A percentile compares a stretch with the other conserved stretches of the same genome.
These are phyloP conservation scores for Cotesia congregata DNA, from an alignment of 2,888 invertebrate genomes.

Conservation along the genomic window DNA sequence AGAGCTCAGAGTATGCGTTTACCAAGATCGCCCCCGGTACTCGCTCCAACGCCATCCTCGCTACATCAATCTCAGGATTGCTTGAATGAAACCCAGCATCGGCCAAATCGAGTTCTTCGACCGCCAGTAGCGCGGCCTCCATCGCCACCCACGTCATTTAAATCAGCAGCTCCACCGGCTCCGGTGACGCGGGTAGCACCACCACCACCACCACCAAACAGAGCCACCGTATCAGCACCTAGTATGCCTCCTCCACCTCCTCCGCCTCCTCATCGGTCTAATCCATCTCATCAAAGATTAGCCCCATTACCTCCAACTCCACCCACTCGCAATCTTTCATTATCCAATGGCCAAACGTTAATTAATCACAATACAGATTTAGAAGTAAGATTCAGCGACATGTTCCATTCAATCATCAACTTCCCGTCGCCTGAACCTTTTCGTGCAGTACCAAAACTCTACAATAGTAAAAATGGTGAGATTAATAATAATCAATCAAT, in stretches of 20 bases:
- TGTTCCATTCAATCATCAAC: constrained; percentile 75
- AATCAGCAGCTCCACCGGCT: constrained; percentile 33
- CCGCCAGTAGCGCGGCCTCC: constrained; percentile 76
- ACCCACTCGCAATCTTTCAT: constrained; percentile 52
- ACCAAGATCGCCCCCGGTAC: constrained; percentile 79
- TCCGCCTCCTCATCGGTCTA: constrained; percentile 63
- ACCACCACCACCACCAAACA: constrained; percentile 63
- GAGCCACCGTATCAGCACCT: constrained; percentile 61
- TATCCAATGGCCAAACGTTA: constrained; percentile 69
- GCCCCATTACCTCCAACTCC: constrained; percentile 57
- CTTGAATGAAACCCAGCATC: constrained; percentile 64
- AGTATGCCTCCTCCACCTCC: constrained; percentile 68
- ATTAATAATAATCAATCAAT: constrained; percentile 36
- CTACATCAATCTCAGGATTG: constrained; percentile 74
- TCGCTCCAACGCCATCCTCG: constrained; percentile 71
- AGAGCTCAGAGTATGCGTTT: constrained; percentile 89
- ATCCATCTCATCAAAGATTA: constrained; percentile 52
- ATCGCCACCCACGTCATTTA: constrained; percentile 71
- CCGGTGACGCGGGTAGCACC: constrained; percentile 61
- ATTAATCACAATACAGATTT: constrained; percentile 72
- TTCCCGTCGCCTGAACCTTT: constrained; percentile 82
- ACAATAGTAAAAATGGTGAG: constrained; percentile 78
- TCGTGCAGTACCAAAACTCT: constrained; percentile 77
- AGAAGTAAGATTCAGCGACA: constrained; percentile 78
- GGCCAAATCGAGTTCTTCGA: constrained; percentile 72